These are phyloP conservation scores for Rhagium mordax DNA, from an alignment of 2,888 invertebrate species.

Conservation along the genomic window DNA sequence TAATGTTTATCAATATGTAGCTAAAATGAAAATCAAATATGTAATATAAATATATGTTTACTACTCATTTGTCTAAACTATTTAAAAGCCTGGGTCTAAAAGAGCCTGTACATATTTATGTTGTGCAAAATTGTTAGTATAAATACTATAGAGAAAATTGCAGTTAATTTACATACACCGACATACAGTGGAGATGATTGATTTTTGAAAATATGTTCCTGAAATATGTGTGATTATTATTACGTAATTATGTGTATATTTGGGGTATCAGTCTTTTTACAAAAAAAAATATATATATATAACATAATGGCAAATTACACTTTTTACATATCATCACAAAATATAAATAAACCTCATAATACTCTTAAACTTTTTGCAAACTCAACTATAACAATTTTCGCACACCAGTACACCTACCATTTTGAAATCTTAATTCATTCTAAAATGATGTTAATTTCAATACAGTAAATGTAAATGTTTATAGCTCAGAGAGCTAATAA, in stretches of 20 bases:
- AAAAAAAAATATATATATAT: constrained; percentile 43
- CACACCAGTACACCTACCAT: constrained; percentile 43
- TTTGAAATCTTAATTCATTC: neutral
- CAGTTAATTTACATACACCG: too few species aligned
- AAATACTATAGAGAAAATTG: neutral
- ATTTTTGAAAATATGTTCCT: constrained; percentile 28
- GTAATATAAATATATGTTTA: too few species aligned
- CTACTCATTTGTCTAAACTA: too few species aligned
- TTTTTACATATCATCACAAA: constrained; percentile 34
- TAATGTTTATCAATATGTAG: too few species aligned
- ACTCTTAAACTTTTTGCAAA: constrained; percentile 48
- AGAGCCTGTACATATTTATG: neutral
- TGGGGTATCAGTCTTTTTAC: constrained; percentile 58
- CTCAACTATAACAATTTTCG: constrained; percentile 45
- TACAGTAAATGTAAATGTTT: constrained; percentile 11
- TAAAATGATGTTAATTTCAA: neutral
- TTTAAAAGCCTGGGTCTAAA: too few species aligned
- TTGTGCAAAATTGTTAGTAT: neutral
- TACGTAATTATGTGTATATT: constrained; percentile 37
- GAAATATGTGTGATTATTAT: constrained; percentile 34
- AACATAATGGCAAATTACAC: constrained; percentile 42
- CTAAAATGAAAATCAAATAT: too few species aligned
- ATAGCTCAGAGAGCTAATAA: constrained; percentile 50
- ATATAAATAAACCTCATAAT: constrained; percentile 45
- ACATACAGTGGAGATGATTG: constrained; percentile 27